These are phyloP conservation scores for Drosophila teissieri DNA, from an alignment of 1,140 invertebrate genomes.

Conservation along the genomic window DNA sequence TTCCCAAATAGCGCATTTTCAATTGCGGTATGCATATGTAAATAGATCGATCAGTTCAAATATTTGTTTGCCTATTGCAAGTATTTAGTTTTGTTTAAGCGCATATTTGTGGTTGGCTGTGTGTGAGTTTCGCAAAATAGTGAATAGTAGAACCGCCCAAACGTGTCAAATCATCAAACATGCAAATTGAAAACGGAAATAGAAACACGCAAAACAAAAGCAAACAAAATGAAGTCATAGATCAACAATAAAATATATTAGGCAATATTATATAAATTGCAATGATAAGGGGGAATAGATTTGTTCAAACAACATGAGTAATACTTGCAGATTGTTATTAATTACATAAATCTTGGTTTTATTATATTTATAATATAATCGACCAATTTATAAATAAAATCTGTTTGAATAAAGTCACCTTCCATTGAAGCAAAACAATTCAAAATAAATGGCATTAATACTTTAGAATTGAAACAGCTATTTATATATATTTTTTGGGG, in stretches of 20 bases:
- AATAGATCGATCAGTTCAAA: conserved; percentile 1
- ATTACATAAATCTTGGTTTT: conserved; percentile 23
- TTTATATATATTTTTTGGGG: background rate
- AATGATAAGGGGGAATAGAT: conserved; percentile 19
- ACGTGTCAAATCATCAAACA: conserved; percentile 67
- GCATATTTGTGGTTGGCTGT: conserved; percentile 6
- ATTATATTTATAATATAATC: background rate
- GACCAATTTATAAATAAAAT: too few species aligned
- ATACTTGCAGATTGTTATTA: conserved; percentile 10
- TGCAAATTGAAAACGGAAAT: conserved; percentile 42
- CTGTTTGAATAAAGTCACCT: too few species aligned
- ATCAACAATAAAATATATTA: conserved; percentile 22
- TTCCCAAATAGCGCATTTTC: background rate
- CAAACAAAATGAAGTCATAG: conserved; percentile 47
- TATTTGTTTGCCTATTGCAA: background rate
- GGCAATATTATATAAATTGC: conserved; percentile 4
- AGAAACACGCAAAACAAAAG: conserved; percentile 39
- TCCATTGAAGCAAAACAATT: conserved; percentile 13
- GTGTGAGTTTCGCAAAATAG: conserved; percentile 33
- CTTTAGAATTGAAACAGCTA: background rate
- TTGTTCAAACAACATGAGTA: conserved; percentile 12
- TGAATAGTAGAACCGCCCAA: conserved; percentile 37
- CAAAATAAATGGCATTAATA: background rate
- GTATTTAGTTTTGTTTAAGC: background rate
- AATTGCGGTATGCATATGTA: conserved; percentile 1